Base-by-base conservation (phyloP, 64 coral and sea anemone species). In the Montipora capricornis region DNA sequence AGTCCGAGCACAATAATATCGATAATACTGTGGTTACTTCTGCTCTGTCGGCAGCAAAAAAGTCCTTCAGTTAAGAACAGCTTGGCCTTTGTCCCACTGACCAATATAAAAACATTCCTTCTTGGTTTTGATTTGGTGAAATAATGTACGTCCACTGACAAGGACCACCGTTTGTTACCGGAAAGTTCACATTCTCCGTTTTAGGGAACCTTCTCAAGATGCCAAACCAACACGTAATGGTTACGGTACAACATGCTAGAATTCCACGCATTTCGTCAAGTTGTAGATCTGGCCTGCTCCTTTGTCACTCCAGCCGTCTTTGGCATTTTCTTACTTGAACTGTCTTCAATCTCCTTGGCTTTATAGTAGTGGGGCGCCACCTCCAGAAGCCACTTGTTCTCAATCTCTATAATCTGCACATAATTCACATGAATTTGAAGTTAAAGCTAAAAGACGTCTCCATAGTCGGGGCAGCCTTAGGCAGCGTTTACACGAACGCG, bases 281-380 rank as follows among this genome's bases (percentile, higher is more conserved):
- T 86, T 15, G 92, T 91, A 0, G 96, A 89, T 44, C 96, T 90
- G 6, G 87, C 88, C 89, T 99, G 98, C 55, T 99, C 92, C 37
- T 89, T 88, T 12, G 98, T 99, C 3, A 93, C 98, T 15, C 98
- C 98, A 68, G 90, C 84, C 4, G 94, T 99, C 29, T 99, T 99
- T 0, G 98, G 98, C 98, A 99, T 96, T 75, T 99, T 99, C 68
- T 96, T 95, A 4, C 78, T 94, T 3, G 95, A 88, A 49, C 98
- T 82, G 80, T 99, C 98, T 92, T 99, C 98, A 20, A 99, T 89
- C 77, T 99, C 98, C 79, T 99, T 99, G 19, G 87, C 88, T 94
- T 99, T 99, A 66, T 99, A 99, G 78, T 99, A 99, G 75, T 99
- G 98, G 67, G 98, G 98, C 7, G 98, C 98, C 1, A 96, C 98